Percentiles rank a stretch among this genome's conserved stretches.
Evolutionary conservation across 2,797 vertebrate species (phyloP).

Genomic region (Micrastur ruficollis): DNA sequence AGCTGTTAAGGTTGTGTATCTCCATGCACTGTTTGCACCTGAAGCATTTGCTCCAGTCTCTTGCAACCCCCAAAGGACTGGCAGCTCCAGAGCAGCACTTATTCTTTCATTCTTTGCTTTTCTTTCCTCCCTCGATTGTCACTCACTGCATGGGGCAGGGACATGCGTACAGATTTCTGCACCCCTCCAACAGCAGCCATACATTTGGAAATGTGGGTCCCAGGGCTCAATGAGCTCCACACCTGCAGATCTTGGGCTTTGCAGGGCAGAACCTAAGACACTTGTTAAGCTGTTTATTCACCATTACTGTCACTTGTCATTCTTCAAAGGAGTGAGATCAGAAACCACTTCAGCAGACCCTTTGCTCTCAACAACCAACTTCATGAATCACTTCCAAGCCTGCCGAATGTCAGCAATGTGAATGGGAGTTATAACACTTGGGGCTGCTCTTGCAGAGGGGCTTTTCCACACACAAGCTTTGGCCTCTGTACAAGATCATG

Average conservation of each 20-base stretch:
- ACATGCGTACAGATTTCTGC: neutral
- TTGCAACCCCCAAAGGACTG: neutral
- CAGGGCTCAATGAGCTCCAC: fast-evolving
- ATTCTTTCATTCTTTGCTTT: neutral
- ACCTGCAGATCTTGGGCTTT: neutral
- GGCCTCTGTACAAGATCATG: neutral
- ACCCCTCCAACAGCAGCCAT: neutral
- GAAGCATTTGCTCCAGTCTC: neutral
- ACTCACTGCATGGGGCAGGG: neutral
- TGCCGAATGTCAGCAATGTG: neutral
- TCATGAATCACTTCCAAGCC: neutral
- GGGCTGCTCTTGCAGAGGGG: neutral
- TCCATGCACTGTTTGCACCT: neutral
- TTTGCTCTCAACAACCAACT: neutral
- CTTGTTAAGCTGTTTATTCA: neutral
- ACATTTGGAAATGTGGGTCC: neutral
- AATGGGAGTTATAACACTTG: neutral
- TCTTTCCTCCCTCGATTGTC: neutral
- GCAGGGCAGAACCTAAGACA: neutral
- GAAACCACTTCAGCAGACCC: neutral
- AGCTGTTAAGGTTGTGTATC: neutral
- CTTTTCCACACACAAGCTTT: neutral
- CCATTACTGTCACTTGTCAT: neutral
- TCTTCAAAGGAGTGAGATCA: neutral
- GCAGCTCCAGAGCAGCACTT: neutral